Evolutionary conservation across 2,888 invertebrate species (phyloP).

Genomic region (Harpalus rufipes): DNA sequence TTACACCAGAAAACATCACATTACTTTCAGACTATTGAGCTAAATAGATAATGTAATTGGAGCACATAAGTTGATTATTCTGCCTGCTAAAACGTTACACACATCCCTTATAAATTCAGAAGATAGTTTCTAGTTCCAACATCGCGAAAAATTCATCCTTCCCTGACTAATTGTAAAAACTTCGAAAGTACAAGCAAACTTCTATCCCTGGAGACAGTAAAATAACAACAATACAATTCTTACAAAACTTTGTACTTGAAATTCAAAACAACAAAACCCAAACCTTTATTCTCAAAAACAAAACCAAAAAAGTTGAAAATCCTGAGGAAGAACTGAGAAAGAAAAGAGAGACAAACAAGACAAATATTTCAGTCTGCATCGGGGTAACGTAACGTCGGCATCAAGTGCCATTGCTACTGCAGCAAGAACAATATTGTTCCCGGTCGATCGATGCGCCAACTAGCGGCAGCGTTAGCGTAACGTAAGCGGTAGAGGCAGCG

Average conservation of each 20-base stretch:
- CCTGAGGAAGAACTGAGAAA: not conserved
- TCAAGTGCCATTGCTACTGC: conserved; percentile 26
- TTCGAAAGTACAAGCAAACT: conserved; percentile 8
- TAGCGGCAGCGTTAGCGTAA: conserved; percentile 23
- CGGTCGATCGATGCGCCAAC: conserved; percentile 57
- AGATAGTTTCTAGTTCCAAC: not conserved
- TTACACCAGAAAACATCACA: no score
- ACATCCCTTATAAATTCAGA: not conserved
- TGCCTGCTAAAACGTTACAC: not conserved
- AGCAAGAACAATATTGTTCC: conserved; percentile 54
- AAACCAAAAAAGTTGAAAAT: conserved; percentile 50
- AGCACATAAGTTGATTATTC: no score
- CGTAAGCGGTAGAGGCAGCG: conserved; percentile 34
- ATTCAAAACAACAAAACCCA: conserved; percentile 49
- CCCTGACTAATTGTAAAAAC: conserved; percentile 15
- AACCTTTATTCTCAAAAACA: conserved; percentile 39
- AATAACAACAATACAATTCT: conserved; percentile 37
- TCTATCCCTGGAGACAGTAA: conserved; percentile 10
- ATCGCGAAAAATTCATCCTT: conserved; percentile 16
- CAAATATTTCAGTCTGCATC: conserved; percentile 41
- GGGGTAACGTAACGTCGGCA: conserved; percentile 7
- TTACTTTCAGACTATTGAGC: no score
- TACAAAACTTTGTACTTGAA: conserved; percentile 45
- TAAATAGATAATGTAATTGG: no score
- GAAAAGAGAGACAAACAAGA: conserved; percentile 40